Evolutionary conservation across 2,113 vertebrate genomes (phyloP).

Genomic region (Sturnira hondurensis): DNA sequence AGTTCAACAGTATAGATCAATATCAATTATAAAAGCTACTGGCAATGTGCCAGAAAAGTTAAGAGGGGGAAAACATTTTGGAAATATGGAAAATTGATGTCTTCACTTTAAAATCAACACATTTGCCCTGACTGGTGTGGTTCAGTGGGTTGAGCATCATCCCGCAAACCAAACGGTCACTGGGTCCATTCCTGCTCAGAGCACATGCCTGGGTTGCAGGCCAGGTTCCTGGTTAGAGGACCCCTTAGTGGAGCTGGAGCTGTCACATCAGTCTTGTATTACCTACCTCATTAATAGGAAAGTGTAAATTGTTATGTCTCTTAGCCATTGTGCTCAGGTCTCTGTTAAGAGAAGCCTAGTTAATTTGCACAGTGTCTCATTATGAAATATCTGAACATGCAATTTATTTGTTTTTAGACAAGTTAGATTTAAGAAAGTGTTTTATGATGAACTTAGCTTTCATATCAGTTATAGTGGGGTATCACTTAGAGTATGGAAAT

Average conservation of each 20-base stretch:
- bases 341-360: background rate
- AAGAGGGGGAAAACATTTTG: background rate
- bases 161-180: no score
- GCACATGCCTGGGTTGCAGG: no score
- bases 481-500: background rate
- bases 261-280: background rate
- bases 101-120: background rate
- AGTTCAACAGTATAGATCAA: background rate
- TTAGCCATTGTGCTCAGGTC: background rate
- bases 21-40: background rate
- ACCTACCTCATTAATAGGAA: background rate
- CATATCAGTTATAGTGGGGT: background rate
- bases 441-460: background rate
- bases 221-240: no score
- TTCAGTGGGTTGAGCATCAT: no score
- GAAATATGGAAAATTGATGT: conserved; percentile 1
- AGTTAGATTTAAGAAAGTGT: background rate
- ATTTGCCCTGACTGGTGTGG: no score
- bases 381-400: background rate
- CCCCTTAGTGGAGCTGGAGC: background rate
- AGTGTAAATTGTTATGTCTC: background rate
- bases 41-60: background rate
- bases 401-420: background rate
- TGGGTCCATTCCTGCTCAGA: no score
- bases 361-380: background rate